A percentile compares a stretch with the other conserved stretches of the same genome.
Conservation (phyloP, 2,888 invertebrate genomes). For the Thysanoteuthis rhombus region DNA sequence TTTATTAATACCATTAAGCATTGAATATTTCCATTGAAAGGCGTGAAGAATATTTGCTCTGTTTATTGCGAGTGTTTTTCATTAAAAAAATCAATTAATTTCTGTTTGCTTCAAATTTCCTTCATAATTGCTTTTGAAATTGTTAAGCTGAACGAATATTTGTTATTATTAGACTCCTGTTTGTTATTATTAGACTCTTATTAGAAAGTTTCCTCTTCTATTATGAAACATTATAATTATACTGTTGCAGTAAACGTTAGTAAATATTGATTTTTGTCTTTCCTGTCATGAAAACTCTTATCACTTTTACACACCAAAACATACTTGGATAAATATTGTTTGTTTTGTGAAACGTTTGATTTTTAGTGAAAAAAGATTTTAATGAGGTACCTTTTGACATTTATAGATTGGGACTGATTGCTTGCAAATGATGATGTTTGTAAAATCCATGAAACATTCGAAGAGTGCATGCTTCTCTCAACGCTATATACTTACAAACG, state of each 20-base stretch:
- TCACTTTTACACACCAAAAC: neutral
- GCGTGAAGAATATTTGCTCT: neutral
- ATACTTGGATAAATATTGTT: neutral
- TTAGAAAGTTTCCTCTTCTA: neutral
- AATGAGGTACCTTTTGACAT: neutral
- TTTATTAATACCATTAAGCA: neutral
- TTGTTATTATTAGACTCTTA: neutral
- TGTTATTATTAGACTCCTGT: neutral
- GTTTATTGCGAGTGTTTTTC: neutral
- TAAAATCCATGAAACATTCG: too few species aligned
- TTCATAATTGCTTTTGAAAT: neutral
- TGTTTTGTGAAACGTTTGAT: neutral
- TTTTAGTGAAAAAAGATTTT: neutral
- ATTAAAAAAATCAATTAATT: constrained; percentile 1
- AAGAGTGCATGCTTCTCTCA: too few species aligned
- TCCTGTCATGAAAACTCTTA: neutral
- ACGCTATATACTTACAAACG: too few species aligned
- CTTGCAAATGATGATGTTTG: too few species aligned
- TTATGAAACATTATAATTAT: neutral
- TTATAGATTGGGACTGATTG: neutral
- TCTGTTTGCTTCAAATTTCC: neutral
- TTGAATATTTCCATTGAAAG: neutral
- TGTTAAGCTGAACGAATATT: neutral
- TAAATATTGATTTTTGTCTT: neutral
- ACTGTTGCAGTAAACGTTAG: neutral